Evolutionary conservation across 2,888 invertebrate species (phyloP).

Genomic region (Teinopalpus imperialis): DNA sequence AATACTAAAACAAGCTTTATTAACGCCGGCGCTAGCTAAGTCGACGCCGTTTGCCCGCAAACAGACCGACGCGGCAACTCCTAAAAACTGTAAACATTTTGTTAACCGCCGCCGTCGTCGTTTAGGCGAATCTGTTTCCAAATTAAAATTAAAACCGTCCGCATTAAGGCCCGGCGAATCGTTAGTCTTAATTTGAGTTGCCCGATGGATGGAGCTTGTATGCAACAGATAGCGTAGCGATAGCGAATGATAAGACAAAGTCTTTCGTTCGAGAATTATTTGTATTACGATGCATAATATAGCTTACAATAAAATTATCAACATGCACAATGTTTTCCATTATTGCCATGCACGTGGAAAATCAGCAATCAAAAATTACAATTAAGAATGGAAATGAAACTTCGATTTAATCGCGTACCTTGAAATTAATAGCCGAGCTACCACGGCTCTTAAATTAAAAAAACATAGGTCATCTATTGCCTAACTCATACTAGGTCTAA

Average conservation of each 20-base stretch:
- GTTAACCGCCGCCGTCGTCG: conserved; percentile 40
- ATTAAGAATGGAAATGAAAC: no score
- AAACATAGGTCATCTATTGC: no score
- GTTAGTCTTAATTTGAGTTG: conserved; percentile 77
- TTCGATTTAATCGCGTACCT: no score
- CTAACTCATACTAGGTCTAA: no score
- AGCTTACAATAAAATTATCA: no score
- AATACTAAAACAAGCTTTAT: conserved; percentile 14
- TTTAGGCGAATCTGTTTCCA: conserved; percentile 67
- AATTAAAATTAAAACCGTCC: conserved; percentile 74
- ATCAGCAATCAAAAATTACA: no score
- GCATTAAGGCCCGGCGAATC: conserved; percentile 64
- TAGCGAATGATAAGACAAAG: conserved; percentile 7
- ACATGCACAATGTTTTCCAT: no score
- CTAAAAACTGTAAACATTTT: conserved; percentile 29
- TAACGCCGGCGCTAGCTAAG: background rate
- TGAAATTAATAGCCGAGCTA: no score
- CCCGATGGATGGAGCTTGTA: conserved; percentile 39
- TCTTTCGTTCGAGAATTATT: no score
- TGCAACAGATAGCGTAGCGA: conserved; percentile 35
- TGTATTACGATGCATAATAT: no score
- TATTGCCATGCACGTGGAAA: no score
- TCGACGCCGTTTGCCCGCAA: background rate
- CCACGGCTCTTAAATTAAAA: no score
- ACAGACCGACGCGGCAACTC: conserved; percentile 10